These are phyloP conservation scores for Diachasma alloeum DNA, from an alignment of 1,140 invertebrate species.

Conservation along the genomic window DNA sequence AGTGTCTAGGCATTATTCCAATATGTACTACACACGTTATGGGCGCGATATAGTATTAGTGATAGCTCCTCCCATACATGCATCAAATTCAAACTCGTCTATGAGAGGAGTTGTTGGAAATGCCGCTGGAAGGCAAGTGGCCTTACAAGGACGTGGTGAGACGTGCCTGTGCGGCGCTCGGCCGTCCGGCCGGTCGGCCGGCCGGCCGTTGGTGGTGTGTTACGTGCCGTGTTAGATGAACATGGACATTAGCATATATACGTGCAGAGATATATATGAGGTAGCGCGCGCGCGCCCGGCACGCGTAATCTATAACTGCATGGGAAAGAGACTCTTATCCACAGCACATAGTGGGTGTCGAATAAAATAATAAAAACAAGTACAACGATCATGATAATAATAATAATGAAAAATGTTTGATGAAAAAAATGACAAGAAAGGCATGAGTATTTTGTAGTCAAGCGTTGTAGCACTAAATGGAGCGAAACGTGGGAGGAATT, in stretches of 20 bases:
- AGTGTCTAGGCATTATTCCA: not conserved
- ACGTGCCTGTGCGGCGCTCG: slow-evolving; percentile 43
- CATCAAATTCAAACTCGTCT: not conserved
- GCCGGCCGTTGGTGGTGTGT: slow-evolving; percentile 38
- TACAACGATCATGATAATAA: not conserved
- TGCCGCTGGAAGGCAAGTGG: slow-evolving; percentile 53
- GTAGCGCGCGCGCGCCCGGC: slow-evolving; percentile 22
- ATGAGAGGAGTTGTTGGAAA: slow-evolving; percentile 21
- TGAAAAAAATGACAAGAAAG: not conserved
- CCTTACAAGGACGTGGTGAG: slow-evolving; percentile 62
- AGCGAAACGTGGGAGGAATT: slow-evolving; percentile 30
- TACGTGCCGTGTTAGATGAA: slow-evolving; percentile 30
- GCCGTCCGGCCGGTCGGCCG: too few species aligned
- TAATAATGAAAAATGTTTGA: not conserved
- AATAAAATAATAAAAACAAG: not conserved
- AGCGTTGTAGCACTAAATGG: slow-evolving; percentile 19
- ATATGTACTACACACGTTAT: not conserved
- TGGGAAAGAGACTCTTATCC: slow-evolving; percentile 11
- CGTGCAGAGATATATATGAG: slow-evolving; percentile 31
- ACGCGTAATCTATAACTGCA: slow-evolving; percentile 13
- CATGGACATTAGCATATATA: slow-evolving; percentile 27
- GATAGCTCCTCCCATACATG: not conserved
- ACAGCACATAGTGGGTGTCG: slow-evolving; percentile 16
- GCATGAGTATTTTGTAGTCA: not conserved
- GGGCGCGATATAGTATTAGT: slow-evolving; percentile 4